Evolutionary conservation across 2,888 invertebrate genomes (phyloP).

Genomic region (Lumbricus terrestris): DNA sequence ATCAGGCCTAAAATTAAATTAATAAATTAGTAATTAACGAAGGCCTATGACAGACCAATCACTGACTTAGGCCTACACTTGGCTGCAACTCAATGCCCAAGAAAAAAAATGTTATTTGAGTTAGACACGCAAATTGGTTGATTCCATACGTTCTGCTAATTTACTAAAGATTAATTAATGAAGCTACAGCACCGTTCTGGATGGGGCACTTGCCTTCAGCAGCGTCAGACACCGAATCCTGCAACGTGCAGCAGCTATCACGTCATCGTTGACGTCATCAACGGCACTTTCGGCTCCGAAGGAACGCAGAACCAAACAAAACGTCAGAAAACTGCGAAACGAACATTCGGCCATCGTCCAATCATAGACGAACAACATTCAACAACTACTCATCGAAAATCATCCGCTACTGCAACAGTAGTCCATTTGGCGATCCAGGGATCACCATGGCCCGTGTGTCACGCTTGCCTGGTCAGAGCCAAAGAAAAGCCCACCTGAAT

Average conservation of each 20-base stretch:
- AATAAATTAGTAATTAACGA: neutral
- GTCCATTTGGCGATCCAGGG: neutral
- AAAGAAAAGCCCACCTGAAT: no score
- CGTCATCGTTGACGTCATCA: slow-evolving; percentile 3
- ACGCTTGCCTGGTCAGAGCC: neutral
- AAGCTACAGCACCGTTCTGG: neutral
- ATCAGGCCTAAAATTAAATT: no score
- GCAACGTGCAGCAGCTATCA: neutral
- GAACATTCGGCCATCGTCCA: neutral
- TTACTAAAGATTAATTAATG: neutral
- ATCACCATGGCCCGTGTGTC: neutral
- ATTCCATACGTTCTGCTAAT: neutral
- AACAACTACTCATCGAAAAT: neutral
- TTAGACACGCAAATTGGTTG: neutral
- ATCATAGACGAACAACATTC: neutral
- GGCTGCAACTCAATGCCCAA: neutral
- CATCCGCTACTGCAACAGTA: neutral
- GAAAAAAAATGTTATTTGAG: neutral
- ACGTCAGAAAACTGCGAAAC: neutral
- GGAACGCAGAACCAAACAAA: neutral
- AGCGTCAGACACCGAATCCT: slow-evolving; percentile 3
- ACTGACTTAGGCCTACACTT: neutral
- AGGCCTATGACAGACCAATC: neutral
- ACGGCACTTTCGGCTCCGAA: neutral
- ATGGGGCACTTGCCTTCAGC: neutral